A percentile compares a stretch with the other conserved stretches of the same genome.
These are phyloP conservation scores for Esox niger DNA, from an alignment of 2,113 vertebrate species.

Conservation along the genomic window DNA sequence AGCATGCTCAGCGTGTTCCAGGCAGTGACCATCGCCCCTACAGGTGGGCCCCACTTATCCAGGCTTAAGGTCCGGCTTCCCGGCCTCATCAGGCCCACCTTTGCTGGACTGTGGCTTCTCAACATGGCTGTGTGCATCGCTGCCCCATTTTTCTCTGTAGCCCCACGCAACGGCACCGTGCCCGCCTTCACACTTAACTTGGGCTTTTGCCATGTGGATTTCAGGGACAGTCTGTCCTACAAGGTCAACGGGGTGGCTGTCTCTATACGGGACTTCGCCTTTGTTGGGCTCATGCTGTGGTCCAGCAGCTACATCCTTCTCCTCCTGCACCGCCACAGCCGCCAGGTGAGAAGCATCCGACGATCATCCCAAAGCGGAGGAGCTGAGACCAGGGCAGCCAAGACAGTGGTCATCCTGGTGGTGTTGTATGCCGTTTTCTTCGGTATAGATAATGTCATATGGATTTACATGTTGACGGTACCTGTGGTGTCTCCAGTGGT, in stretches of 20 bases:
- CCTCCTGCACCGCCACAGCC: slow-evolving; percentile 68
- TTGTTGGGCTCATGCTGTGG: slow-evolving; percentile 72
- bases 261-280: slow-evolving; percentile 68
- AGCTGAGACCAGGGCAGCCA: slow-evolving; percentile 71
- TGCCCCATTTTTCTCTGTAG: slow-evolving; percentile 70
- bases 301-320: slow-evolving; percentile 72
- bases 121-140: slow-evolving; percentile 74
- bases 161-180: slow-evolving; percentile 69
- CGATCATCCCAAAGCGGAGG: slow-evolving; percentile 49
- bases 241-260: slow-evolving; percentile 71
- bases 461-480: slow-evolving; percentile 79
- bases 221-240: slow-evolving; percentile 71
- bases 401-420: slow-evolving; percentile 72
- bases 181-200: slow-evolving; percentile 75
- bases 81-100: slow-evolving; percentile 61
- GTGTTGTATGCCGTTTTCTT: slow-evolving; percentile 74
- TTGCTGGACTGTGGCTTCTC: slow-evolving; percentile 68
- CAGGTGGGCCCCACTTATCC: slow-evolving; percentile 39
- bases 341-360: slow-evolving; percentile 53
- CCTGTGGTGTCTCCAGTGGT: slow-evolving; percentile 69
- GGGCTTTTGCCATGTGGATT: slow-evolving; percentile 75
- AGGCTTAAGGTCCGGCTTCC: slow-evolving; percentile 62
- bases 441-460: slow-evolving; percentile 77
- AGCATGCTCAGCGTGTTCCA: slow-evolving; percentile 78
- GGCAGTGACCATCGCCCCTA: slow-evolving; percentile 62